phyloP scores from a whole-genome alignment of 1,140 invertebrate genomes.

The Thaumatotibia leucotreta region DNA sequence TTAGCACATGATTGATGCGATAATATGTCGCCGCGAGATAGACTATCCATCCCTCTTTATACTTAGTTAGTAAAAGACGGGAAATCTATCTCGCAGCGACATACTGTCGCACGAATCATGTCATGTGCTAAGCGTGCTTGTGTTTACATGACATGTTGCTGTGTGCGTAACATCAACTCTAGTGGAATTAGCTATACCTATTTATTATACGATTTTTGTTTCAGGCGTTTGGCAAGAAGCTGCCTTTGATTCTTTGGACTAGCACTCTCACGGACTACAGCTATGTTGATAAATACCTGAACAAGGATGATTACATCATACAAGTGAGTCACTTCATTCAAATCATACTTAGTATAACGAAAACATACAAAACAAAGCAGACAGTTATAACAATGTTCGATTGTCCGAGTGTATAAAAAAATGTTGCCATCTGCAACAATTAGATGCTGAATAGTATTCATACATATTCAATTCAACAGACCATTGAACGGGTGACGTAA shows the following conservation, averaged over 20 bases:
- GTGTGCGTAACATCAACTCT: too few relatives aligned
- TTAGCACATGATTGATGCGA: too few relatives aligned
- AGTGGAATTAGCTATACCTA: too few relatives aligned
- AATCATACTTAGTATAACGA: background rate
- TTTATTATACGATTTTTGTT: constrained; percentile 24
- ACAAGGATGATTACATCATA: constrained; percentile 86
- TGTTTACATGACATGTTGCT: too few relatives aligned
- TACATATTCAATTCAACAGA: too few relatives aligned
- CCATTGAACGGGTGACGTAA: background rate
- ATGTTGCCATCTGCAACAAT: background rate
- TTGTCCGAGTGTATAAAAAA: background rate
- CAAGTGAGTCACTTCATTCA: constrained; percentile 58
- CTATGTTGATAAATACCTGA: constrained; percentile 81
- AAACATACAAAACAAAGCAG: background rate
- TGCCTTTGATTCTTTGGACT: constrained; percentile 88
- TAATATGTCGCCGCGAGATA: too few relatives aligned
- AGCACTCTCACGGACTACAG: constrained; percentile 84
- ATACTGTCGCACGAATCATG: too few relatives aligned
- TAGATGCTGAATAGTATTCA: too few relatives aligned
- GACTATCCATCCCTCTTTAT: too few relatives aligned
- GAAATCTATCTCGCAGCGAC: too few relatives aligned
- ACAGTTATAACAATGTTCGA: background rate
- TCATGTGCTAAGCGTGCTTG: too few relatives aligned
- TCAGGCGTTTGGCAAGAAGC: constrained; percentile 75
- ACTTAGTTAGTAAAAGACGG: too few relatives aligned